Conservation (phyloP, 2,888 invertebrate species). For the Anaspis maculata region DNA sequence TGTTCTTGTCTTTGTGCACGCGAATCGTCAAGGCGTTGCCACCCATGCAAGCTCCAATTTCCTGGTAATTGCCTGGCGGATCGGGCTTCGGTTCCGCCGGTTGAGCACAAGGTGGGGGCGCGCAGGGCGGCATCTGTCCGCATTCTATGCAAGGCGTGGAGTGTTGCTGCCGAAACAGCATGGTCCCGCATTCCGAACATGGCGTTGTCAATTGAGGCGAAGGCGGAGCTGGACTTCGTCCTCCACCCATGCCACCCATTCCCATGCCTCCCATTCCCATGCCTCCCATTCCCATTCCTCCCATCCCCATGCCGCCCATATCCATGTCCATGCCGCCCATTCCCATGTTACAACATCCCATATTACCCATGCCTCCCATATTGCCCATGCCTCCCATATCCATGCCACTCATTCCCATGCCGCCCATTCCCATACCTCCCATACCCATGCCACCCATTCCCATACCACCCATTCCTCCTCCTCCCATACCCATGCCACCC, state of each 20-base stretch:
- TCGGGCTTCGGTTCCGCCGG: slow-evolving; percentile 1
- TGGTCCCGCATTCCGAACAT: slow-evolving; percentile 17
- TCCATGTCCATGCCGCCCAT: too few relatives aligned
- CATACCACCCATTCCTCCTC: too few relatives aligned
- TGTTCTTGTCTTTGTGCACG: slow-evolving; percentile 50
- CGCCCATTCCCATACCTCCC: slow-evolving; percentile 6
- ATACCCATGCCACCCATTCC: slow-evolving; percentile 8
- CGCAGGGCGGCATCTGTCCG: background rate
- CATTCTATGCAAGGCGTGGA: background rate
- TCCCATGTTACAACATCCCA: too few relatives aligned
- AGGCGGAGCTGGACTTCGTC: slow-evolving; percentile 1
- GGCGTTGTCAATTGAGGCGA: too few relatives aligned
- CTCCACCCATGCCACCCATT: slow-evolving; percentile 1
- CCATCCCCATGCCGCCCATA: too few relatives aligned
- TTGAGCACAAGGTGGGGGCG: background rate
- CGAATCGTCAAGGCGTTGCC: slow-evolving; percentile 58
- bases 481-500: slow-evolving; percentile 5
- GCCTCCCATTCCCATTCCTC: too few relatives aligned
- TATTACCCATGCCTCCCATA: too few relatives aligned
- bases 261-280: too few relatives aligned
- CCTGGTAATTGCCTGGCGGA: slow-evolving; percentile 47
- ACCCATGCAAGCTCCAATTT: slow-evolving; percentile 58
- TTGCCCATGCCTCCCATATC: too few relatives aligned
- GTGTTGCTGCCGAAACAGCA: background rate
- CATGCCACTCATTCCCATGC: too few relatives aligned